Evolutionary conservation across 1,140 invertebrate species (phyloP), one percentile per base, ranked within the genome.

Genomic region (Eubasilissa regina): DNA sequence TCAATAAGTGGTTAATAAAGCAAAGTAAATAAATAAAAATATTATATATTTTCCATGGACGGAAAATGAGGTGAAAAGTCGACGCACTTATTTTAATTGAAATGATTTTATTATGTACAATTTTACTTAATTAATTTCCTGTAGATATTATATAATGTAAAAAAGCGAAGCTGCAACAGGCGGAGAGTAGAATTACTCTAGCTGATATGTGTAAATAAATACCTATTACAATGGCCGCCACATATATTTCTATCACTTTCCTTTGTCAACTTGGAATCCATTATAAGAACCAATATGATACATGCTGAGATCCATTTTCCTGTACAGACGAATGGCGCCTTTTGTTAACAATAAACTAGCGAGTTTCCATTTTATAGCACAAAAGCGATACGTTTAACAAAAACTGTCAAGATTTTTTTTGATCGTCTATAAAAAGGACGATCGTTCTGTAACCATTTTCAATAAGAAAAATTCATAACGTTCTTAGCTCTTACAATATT

Each of bases 241-340:
- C 19, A 64, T 64, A 43, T 15, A 15, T 62, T 68, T 8, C 44
- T 15, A 70, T 51, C 66, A 51, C 66, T 21, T 15, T 9, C 66
- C 74, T 78, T 83, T 83, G 79, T 83, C 79, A 83, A 80, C 81
- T 83, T 72, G 74, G 77, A 83, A 83, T 83, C 81, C 79, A 83
- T 83, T 83, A 83, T 79, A 80, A 80, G 53, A 83, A 83, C 76
- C 81, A 83, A 83, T 83, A 83, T 79, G 51, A 79, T 73, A 73
- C 81, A 78, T 62, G 77, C 79, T 79, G 78, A 17, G 81, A 79
- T 78, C 56, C 75, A 45, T 80, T 79, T 51, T 73, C 44, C 11
- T 53, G 9, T 55, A n/a, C 73, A 80, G 79, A 83, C 79, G 58
- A 66, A 83, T 80, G 73, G 70, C 74, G 45, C 51, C 78, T 48